phyloP scores from a whole-genome alignment of 2,797 vertebrate genomes.

The Pseudochaenichthys georgianus region DNA sequence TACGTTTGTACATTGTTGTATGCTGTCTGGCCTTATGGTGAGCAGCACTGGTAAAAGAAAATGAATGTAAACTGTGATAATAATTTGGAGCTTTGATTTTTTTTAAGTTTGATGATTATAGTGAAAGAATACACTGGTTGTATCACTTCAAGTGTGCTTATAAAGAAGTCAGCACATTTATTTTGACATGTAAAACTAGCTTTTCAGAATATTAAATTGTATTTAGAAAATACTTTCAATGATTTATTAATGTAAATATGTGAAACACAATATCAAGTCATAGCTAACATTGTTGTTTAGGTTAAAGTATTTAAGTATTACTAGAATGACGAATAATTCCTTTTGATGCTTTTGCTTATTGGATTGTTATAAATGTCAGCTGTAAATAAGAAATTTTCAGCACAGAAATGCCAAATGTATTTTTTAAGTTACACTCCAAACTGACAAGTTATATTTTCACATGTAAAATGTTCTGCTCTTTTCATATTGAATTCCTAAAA shows the following conservation, averaged over 20 bases:
- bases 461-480: neutral
- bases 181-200: neutral
- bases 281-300: neutral
- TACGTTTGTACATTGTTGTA: neutral
- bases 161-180: slow-evolving; percentile 8
- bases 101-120: slow-evolving; percentile 16
- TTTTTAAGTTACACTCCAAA: neutral
- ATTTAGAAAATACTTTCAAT: slow-evolving; percentile 7
- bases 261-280: neutral
- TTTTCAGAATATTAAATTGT: slow-evolving; percentile 11
- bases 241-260: slow-evolving; percentile 6
- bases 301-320: slow-evolving; percentile 10
- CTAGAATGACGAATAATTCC: neutral
- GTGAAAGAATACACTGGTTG: slow-evolving; percentile 30
- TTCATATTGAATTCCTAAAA: neutral
- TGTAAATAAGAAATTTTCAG: neutral
- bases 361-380: no score
- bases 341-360: slow-evolving; percentile 15
- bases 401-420: neutral
- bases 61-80: neutral
- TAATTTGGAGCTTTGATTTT: slow-evolving; percentile 8
- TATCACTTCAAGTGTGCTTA: slow-evolving; percentile 10
- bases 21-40: slow-evolving; percentile 16
- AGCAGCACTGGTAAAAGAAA: slow-evolving; percentile 7
- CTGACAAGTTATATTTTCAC: neutral